Conservation (phyloP, 2,797 vertebrate genomes). For the Rhabdomys pumilio region DNA sequence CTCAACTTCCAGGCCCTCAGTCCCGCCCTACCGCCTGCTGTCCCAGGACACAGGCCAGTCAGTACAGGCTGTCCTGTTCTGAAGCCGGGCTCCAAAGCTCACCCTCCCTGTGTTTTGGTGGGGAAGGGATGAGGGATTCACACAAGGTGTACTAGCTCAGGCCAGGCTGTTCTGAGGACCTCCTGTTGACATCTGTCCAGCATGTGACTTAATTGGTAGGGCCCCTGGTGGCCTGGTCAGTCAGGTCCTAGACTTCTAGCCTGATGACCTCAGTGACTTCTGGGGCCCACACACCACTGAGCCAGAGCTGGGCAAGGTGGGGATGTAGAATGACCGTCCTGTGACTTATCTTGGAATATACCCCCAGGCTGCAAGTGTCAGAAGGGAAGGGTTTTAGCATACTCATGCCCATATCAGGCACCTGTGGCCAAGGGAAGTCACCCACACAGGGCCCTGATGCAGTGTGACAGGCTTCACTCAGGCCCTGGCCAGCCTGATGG, state of each 20-base stretch:
- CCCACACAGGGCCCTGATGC: not conserved
- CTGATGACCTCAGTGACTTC: not conserved
- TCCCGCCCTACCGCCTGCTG: fast-evolving
- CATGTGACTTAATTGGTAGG: not conserved
- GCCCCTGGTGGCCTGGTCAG: fast-evolving
- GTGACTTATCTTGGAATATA: not conserved
- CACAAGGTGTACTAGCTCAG: fast-evolving
- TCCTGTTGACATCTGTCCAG: not conserved
- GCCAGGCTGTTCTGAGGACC: not conserved
- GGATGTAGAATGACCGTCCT: not conserved
- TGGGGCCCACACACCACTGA: not conserved
- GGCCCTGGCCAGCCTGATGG: not conserved
- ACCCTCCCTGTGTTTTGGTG: not conserved
- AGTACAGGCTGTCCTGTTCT: not conserved
- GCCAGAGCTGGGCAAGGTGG: not conserved
- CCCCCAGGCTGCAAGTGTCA: not conserved
- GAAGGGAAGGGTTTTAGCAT: not conserved
- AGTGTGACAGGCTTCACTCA: not conserved
- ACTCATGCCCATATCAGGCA: not conserved
- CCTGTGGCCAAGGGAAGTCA: not conserved
- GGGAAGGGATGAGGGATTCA: no score
- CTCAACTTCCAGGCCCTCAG: not conserved
- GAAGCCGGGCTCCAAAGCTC: not conserved
- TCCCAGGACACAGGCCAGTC: fast-evolving
- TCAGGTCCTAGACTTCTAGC: not conserved